Evolutionary conservation across 2,888 invertebrate species (phyloP).

Genomic region (Leucophenga montana): DNA sequence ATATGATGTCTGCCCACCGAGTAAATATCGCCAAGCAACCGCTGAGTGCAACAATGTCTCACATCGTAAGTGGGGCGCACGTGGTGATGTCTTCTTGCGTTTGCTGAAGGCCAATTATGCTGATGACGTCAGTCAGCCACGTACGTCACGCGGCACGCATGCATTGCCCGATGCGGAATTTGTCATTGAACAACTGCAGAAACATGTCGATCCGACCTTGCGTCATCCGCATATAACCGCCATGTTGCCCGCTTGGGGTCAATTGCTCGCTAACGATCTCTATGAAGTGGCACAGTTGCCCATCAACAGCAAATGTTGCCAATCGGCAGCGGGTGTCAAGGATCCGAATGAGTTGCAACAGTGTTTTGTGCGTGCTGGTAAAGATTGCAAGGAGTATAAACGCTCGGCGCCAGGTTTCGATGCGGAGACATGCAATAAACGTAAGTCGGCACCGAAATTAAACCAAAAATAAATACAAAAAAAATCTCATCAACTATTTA

Average conservation of each 20-base stretch:
- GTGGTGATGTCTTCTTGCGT: slow-evolving; percentile 85
- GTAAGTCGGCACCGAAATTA: slow-evolving; percentile 72
- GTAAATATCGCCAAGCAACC: slow-evolving; percentile 85
- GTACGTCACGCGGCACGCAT: slow-evolving; percentile 76
- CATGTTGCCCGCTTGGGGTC: slow-evolving; percentile 86
- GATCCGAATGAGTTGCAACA: slow-evolving; percentile 74
- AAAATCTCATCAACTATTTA: neutral
- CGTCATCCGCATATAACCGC: slow-evolving; percentile 85
- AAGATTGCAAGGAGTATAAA: slow-evolving; percentile 79
- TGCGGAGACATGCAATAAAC: slow-evolving; percentile 77
- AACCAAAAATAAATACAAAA: neutral
- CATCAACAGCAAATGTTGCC: slow-evolving; percentile 71
- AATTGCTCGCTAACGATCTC: slow-evolving; percentile 82
- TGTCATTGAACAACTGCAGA: slow-evolving; percentile 77
- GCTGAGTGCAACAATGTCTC: slow-evolving; percentile 93
- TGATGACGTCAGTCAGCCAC: slow-evolving; percentile 74
- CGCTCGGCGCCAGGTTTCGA: slow-evolving; percentile 81
- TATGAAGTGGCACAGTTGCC: slow-evolving; percentile 79
- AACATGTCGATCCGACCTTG: slow-evolving; percentile 74
- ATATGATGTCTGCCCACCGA: slow-evolving; percentile 80
- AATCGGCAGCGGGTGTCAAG: slow-evolving; percentile 51
- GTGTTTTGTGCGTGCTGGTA: slow-evolving; percentile 75
- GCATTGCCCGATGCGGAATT: slow-evolving; percentile 78
- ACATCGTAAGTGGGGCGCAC: slow-evolving; percentile 87
- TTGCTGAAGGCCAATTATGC: slow-evolving; percentile 82